phyloP scores from a whole-genome alignment of 2,113 vertebrate species.

The human (Homo sapiens) region GRCh38 chr13:37657501-37658000 shows the following conservation, averaged over 20 bases:
- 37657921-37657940: background rate
- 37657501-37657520: background rate
- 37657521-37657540: background rate
- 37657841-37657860: background rate
- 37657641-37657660: background rate
- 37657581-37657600: background rate
- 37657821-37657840: background rate
- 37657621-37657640: background rate
- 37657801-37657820: background rate
- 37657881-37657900: background rate
- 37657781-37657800: slow-evolving; percentile 11
- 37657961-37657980: background rate
- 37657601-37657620: background rate
- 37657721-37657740: slow-evolving; percentile 15
- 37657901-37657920: background rate
- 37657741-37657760: background rate
- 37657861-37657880: background rate
- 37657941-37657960: background rate
- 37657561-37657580: background rate
- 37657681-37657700: background rate
- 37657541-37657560: background rate
- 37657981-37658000: background rate
- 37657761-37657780: background rate
- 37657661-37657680: slow-evolving; percentile 10
- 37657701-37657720: background rate